A percentile compares a stretch with the other conserved stretches of the same genome.
Conservation (phyloP, 1,140 invertebrate genomes). For the Bradysia coprophila region DNA sequence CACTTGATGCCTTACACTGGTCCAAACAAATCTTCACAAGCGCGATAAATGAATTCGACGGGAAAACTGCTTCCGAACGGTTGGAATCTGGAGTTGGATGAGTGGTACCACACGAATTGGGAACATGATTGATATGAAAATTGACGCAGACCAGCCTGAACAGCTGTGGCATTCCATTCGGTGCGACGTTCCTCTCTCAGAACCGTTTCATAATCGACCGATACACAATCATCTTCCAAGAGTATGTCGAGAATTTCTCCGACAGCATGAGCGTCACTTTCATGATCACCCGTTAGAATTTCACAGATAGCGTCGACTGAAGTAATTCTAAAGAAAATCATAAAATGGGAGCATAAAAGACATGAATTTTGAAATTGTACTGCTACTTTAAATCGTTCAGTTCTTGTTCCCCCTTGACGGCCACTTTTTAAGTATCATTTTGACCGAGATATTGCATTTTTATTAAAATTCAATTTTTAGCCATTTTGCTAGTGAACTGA, state of each 20-base stretch:
- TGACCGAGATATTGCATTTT: no score
- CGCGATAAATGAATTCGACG: no score
- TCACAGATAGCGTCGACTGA: not conserved
- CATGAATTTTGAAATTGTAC: no score
- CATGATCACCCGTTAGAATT: not conserved
- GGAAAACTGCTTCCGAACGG: constrained; percentile 34
- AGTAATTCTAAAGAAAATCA: no score
- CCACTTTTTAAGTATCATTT: no score
- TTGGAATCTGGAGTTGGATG: constrained; percentile 31
- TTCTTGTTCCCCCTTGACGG: no score
- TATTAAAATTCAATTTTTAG: no score
- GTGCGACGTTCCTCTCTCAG: not conserved
- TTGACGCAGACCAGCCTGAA: constrained; percentile 21
- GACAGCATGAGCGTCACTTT: not conserved
- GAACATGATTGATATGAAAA: constrained; percentile 58
- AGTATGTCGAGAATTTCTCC: not conserved
- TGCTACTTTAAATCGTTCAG: no score
- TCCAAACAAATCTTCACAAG: no score
- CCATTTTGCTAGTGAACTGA: no score
- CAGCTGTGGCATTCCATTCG: not conserved
- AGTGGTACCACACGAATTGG: constrained; percentile 57
- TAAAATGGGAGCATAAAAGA: no score
- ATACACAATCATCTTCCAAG: not conserved
- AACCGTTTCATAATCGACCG: not conserved
- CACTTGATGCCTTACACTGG: no score